Base-by-base conservation (phyloP, 2,113 vertebrate species). In the Aythya baeri region DNA sequence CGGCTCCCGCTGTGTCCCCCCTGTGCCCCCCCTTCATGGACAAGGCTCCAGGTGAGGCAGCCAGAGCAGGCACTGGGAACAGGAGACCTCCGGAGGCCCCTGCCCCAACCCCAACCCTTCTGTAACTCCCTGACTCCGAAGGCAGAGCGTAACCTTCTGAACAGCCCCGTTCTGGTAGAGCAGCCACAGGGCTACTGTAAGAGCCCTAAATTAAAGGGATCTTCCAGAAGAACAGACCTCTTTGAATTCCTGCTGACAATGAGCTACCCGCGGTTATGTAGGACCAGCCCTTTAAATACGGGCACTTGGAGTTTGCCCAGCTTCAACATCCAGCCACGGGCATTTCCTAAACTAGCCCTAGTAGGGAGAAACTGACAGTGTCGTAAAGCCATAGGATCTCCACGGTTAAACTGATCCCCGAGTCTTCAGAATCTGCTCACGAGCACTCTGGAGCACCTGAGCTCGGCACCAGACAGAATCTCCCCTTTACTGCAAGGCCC, bases 401-500 rank as follows among this genome's bases (percentile, higher is more conserved):
- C n/a, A n/a, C 50, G 46, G 25, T 50, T 43, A 23, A 36, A 36
- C 26, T 11, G 54, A 67, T 31, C 72, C 52, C 52, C 4, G 36
- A 38, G 44, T 12, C 72, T 31, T n/a, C 2, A 2, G 16, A 3
- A 18, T 5, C 72, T 72, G 21, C 63, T 58, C n/a, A 25, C 3
- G 17, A 6, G 41, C 2, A 25, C 41, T 31, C 55, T 29, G n/a
- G 46, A 41, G 65, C 46, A 1, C 49, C 62, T 0, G 2, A 38
- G 16, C 2, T 3, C 4, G 11, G 46, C 77, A n/a, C 36, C 7
- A 8, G 26, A 17, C 0, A 2, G 17, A 20, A 13, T 73, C 44
- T 52, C 67, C 36, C 34, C 9, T 38, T n/a, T 26, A 11, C 54
- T 34, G 26, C 16, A 4, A 17, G 23, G 3, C 52, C 59, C 74